These are phyloP conservation scores for Heterohyrax brucei DNA, from an alignment of 2,797 vertebrate species.

Conservation along the genomic window DNA sequence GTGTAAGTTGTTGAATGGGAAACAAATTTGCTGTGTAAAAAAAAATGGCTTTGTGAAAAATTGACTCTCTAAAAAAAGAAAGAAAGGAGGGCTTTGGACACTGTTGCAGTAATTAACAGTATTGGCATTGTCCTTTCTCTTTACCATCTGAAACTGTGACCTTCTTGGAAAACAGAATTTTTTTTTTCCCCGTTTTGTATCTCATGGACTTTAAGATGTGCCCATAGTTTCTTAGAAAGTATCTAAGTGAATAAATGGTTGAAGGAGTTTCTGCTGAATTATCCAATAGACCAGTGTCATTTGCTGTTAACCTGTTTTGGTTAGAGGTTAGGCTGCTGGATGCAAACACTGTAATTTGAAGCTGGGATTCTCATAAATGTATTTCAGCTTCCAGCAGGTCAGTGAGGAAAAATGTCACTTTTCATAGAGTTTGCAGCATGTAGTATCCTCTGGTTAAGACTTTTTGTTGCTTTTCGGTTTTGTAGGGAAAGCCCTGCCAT, in stretches of 20 bases:
- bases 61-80: no score
- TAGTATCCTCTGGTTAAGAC: not conserved
- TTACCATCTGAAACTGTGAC: not conserved
- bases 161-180: not conserved
- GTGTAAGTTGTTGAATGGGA: no score
- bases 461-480: not conserved
- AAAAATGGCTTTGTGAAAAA: no score
- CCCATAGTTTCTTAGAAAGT: constrained; percentile 26
- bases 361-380: not conserved
- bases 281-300: constrained; percentile 36
- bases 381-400: not conserved
- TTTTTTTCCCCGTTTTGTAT: not conserved
- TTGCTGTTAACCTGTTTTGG: constrained; percentile 40
- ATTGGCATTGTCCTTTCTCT: not conserved
- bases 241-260: constrained; percentile 17
- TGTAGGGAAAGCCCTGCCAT: not conserved
- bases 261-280: constrained; percentile 54
- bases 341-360: constrained; percentile 62
- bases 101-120: not conserved
- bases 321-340: constrained; percentile 12
- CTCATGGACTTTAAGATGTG: not conserved
- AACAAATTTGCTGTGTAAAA: no score
- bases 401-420: not conserved
- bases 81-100: not conserved
- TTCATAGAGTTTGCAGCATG: not conserved